Evolutionary conservation across 2,888 invertebrate species (phyloP), one percentile per base, ranked within the genome.

Genomic region (Parthenolecanium corni): DNA sequence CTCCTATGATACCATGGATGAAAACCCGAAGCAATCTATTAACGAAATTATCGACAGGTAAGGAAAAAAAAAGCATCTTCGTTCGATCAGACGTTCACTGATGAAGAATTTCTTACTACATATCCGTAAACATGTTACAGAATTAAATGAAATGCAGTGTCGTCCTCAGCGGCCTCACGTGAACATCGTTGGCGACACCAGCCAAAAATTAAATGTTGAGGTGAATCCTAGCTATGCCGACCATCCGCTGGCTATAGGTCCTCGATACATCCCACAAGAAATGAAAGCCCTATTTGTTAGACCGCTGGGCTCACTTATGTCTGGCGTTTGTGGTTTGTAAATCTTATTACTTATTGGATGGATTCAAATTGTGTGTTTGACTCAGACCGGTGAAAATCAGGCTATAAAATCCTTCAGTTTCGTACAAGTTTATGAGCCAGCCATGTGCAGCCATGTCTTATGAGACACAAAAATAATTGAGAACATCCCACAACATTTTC

Each of bases 201-300:
- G 78, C 65, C 76, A 78, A 47, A 73, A 78, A 52, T 74, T 79
- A 64, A 70, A 74, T 11, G 80, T 89, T 1, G 73, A 76, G 23
- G 75, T 84, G 3, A 76, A 79, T 6, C 77, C 81, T 0, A 87
- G 83, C 74, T 82, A 82, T 69, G 84, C 87, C 0, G 89, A 90
- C 72, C 76, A 88, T 74, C 79, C 84, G 0, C 71, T 86, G 46
- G 83, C 86, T 3, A 80, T 83, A 65, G 92, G 92, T 0, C 84
- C 86, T 0, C 76, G 86, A 65, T 90, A 89, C 72, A 79, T 83
- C 69, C 71, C 75, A 0, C 71, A 79, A 23, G 89, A 91, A 73
- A 74, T 91, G 46, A 78, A 77, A 65, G 76, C 84, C 66, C 74
- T 74, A 58, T 78, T 78, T 72, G 81, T 82, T 0, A 81, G 82